These are phyloP conservation scores for Microcebus murinus DNA, from an alignment of 2,113 vertebrate species.

Conservation along the genomic window DNA sequence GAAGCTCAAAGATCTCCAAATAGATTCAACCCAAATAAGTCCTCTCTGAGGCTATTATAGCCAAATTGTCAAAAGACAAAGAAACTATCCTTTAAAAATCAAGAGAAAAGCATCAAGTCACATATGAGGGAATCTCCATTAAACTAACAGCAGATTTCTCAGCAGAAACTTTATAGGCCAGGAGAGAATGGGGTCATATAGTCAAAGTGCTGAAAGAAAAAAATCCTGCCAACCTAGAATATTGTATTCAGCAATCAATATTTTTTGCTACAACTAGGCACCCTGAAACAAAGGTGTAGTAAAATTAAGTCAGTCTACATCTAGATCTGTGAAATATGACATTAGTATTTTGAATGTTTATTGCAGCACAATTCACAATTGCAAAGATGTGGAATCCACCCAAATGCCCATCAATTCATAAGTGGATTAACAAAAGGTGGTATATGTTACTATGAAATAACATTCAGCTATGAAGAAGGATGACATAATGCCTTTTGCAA, in stretches of 20 bases:
- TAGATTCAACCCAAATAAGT: background rate
- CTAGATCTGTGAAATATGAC: too few species aligned
- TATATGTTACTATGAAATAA: too few species aligned
- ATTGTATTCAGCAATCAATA: background rate
- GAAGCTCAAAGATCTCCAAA: background rate
- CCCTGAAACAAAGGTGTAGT: background rate
- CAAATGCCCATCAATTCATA: too few species aligned
- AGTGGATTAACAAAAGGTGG: too few species aligned
- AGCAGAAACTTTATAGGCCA: background rate
- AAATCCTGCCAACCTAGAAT: background rate
- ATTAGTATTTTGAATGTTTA: too few species aligned
- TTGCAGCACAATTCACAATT: too few species aligned
- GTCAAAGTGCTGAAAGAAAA: background rate
- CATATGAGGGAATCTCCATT: background rate
- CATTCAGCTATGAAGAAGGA: too few species aligned
- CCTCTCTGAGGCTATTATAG: background rate
- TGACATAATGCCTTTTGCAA: too few species aligned
- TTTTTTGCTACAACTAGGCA: background rate
- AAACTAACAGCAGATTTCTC: background rate
- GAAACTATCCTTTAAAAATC: background rate
- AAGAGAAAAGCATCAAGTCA: background rate
- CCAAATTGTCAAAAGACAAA: background rate
- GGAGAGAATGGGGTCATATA: background rate
- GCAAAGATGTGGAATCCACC: too few species aligned
- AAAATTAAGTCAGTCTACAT: background rate